Evolutionary conservation across 2,797 vertebrate species (phyloP).

Genomic region (Dallia pectoralis): DNA sequence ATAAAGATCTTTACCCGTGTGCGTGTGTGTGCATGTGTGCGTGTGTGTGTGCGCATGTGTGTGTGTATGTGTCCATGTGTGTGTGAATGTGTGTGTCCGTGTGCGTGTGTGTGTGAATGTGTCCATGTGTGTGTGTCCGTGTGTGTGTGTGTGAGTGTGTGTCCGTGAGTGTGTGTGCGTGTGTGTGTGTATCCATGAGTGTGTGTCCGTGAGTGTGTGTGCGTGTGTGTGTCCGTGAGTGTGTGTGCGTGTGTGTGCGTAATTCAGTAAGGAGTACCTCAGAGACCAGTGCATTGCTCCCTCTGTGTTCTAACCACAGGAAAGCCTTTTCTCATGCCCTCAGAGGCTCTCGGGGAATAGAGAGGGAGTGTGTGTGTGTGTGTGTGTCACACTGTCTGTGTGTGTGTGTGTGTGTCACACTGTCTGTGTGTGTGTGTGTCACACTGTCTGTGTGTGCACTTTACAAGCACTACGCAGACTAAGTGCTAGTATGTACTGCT

Average conservation of each 20-base stretch:
- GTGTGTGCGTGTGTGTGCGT: not conserved
- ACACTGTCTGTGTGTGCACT: not conserved
- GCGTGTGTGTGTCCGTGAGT: not conserved
- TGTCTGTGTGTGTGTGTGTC: not conserved
- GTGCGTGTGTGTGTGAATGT: too few species aligned
- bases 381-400: not conserved
- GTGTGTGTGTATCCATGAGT: not conserved
- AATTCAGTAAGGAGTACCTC: not conserved
- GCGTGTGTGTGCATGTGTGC: not conserved
- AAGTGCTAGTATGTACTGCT: too few species aligned
- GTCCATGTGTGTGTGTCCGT: not conserved
- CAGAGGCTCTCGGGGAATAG: not conserved
- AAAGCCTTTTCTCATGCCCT: conserved; percentile 11
- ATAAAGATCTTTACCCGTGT: not conserved
- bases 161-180: not conserved
- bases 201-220: not conserved
- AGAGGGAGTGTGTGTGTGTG: too few species aligned
- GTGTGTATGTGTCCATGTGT: not conserved
- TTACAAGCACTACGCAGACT: not conserved
- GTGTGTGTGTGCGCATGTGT: not conserved
- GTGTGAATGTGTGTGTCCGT: not conserved
- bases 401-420: conserved; percentile 2
- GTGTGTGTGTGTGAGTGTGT: not conserved
- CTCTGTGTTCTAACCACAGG: conserved; percentile 13
- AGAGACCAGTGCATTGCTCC: not conserved